phyloP scores from a whole-genome alignment of 1,140 invertebrate species.

The Drosophila melanogaster region Release_6_plus_ISO1_MT NT_033777.3:19947501-19948000 shows the following conservation, averaged over 20 bases:
- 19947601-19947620: slow-evolving; percentile 32
- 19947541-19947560: slow-evolving; percentile 75
- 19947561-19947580: slow-evolving; percentile 75
- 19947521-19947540: slow-evolving; percentile 54
- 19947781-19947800: slow-evolving; percentile 21
- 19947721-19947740: background rate
- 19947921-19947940: slow-evolving; percentile 55
- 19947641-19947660: slow-evolving; percentile 7
- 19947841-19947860: slow-evolving; percentile 38
- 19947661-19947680: slow-evolving; percentile 9
- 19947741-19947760: slow-evolving; percentile 14
- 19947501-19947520: background rate
- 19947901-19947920: slow-evolving; percentile 27
- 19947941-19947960: slow-evolving; percentile 51
- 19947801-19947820: slow-evolving; percentile 38
- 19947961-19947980: slow-evolving; percentile 61
- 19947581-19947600: slow-evolving; percentile 50
- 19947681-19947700: background rate
- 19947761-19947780: slow-evolving; percentile 30
- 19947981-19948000: background rate
- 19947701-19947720: slow-evolving; percentile 19
- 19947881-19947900: slow-evolving; percentile 1
- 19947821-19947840: slow-evolving; percentile 28
- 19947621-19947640: slow-evolving; percentile 5
- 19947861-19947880: slow-evolving; percentile 42